phyloP scores from a whole-genome alignment of 2,888 invertebrate species.

The Drosophila putrida region DNA sequence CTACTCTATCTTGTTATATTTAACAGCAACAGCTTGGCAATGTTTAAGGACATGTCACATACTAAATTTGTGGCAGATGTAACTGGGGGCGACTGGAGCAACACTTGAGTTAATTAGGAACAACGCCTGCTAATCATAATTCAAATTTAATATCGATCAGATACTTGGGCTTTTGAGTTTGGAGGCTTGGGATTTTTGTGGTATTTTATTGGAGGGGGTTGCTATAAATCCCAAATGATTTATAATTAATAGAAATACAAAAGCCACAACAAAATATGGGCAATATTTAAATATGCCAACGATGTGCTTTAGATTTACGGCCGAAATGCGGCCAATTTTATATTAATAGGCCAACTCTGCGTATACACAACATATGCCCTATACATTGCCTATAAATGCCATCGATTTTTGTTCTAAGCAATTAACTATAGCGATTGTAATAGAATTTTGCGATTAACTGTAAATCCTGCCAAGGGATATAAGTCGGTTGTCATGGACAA shows the following conservation, averaged over 20 bases:
- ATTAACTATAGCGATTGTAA: slow-evolving; percentile 19
- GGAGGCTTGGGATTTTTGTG: slow-evolving; percentile 1
- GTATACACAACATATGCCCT: slow-evolving; percentile 42
- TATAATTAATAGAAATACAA: slow-evolving; percentile 67
- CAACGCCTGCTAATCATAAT: slow-evolving; percentile 42
- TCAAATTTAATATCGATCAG: slow-evolving; percentile 56
- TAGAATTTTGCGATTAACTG: background rate
- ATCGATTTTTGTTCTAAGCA: slow-evolving; percentile 19
- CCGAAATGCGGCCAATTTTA: slow-evolving; percentile 50
- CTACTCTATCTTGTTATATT: background rate
- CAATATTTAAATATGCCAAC: slow-evolving; percentile 50
- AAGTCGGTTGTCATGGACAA: background rate
- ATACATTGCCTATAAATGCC: slow-evolving; percentile 7
- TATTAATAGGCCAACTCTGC: slow-evolving; percentile 59
- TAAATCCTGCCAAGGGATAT: slow-evolving; percentile 5
- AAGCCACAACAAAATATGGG: slow-evolving; percentile 24
- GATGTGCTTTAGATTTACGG: slow-evolving; percentile 63
- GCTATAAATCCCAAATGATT: slow-evolving; percentile 60
- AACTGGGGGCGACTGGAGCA: slow-evolving; percentile 6
- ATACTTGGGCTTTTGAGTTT: background rate
- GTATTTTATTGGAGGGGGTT: background rate
- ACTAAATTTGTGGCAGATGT: slow-evolving; percentile 13
- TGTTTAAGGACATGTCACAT: slow-evolving; percentile 41
- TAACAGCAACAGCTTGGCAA: slow-evolving; percentile 29
- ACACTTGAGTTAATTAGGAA: slow-evolving; percentile 52